phyloP scores from a whole-genome alignment of 2,888 invertebrate genomes.

The Phortica magna region DNA sequence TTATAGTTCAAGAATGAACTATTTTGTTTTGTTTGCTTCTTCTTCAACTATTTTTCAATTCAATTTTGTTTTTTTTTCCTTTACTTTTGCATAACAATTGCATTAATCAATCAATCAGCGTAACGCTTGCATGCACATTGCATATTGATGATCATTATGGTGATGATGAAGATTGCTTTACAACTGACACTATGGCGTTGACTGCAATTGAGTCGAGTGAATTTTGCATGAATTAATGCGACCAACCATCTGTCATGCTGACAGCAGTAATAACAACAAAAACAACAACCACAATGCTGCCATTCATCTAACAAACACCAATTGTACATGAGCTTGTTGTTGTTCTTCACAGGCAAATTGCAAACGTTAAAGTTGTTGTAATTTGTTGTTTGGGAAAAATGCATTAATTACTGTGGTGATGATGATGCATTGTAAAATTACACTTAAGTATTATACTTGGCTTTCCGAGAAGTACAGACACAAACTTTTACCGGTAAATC shows the following conservation, averaged over 20 bases:
- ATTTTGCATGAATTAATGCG: neutral
- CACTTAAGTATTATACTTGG: neutral
- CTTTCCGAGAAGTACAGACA: neutral
- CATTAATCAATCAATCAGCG: constrained; percentile 26
- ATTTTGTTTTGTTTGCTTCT: neutral
- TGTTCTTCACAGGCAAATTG: no score
- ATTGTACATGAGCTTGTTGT: neutral
- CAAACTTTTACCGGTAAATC: neutral
- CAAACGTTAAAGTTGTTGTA: neutral
- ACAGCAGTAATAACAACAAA: neutral
- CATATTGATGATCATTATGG: constrained; percentile 25
- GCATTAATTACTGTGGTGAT: neutral
- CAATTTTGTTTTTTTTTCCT: neutral
- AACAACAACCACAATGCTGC: neutral
- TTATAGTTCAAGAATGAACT: neutral
- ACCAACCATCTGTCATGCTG: neutral
- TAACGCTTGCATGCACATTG: constrained; percentile 17
- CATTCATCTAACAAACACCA: neutral
- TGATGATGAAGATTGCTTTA: neutral
- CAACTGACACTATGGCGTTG: neutral
- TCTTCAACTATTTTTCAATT: neutral
- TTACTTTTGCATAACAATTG: constrained; percentile 27
- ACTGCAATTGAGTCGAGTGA: neutral
- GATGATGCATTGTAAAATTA: neutral
- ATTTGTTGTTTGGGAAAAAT: neutral